phyloP scores from a whole-genome alignment of 1,140 invertebrate species.

The Phortica variegata region DNA sequence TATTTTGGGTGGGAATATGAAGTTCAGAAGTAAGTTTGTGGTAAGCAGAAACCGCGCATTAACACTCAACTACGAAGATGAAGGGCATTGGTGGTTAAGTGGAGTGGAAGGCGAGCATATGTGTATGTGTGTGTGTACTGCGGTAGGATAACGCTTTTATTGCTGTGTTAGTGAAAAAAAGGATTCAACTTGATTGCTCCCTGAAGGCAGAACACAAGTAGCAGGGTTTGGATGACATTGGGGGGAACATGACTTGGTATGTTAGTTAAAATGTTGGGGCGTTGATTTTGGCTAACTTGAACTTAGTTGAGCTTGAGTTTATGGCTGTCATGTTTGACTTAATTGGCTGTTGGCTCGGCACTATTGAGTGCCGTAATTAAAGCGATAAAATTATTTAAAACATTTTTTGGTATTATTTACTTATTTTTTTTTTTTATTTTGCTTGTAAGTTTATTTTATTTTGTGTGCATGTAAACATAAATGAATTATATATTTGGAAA shows the following conservation, averaged over 20 bases:
- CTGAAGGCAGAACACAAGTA: constrained; percentile 13
- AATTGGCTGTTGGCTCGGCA: constrained; percentile 10
- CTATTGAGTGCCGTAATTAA: not conserved
- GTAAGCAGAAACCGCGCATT: constrained; percentile 19
- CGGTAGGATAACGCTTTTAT: constrained; percentile 39
- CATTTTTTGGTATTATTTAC: constrained; percentile 11
- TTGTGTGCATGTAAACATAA: not conserved
- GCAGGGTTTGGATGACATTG: not conserved
- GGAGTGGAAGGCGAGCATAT: no score
- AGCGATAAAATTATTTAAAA: constrained; percentile 9
- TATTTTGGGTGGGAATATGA: no score
- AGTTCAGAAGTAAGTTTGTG: no score
- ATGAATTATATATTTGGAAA: constrained; percentile 12
- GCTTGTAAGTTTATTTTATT: not conserved
- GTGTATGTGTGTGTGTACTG: not conserved
- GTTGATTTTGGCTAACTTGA: constrained; percentile 4
- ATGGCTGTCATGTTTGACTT: constrained; percentile 17
- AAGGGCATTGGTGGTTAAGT: not conserved
- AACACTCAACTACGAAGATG: constrained; percentile 43
- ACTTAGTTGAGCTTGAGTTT: constrained; percentile 5
- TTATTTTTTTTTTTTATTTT: not conserved
- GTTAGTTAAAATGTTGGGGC: no score
- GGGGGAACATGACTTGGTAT: constrained; percentile 15
- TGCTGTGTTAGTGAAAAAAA: constrained; percentile 48
- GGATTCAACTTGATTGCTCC: constrained; percentile 40